A percentile compares a stretch with the other conserved stretches of the same genome.
phyloP scores from a whole-genome alignment of 2,113 vertebrate species.

The Strix uralensis region DNA sequence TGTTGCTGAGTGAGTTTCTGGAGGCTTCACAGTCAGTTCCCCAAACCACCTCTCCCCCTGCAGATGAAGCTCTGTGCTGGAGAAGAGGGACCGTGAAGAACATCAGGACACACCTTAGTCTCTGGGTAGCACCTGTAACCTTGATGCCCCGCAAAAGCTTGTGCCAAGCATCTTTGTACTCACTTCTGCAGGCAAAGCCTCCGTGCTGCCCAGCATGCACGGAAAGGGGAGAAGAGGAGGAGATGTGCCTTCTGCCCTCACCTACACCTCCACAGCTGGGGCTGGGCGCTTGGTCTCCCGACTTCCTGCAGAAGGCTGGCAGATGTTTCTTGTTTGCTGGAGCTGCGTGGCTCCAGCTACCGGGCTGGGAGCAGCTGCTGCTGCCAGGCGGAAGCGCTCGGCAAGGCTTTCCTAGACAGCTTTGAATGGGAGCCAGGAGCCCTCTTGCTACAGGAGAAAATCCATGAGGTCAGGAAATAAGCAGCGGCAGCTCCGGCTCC shows the following conservation, averaged over 20 bases:
- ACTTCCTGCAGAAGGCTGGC: not conserved
- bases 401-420: slow-evolving; percentile 55
- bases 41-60: not conserved
- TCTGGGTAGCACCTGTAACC: not conserved
- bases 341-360: not conserved
- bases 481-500: not conserved
- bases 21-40: not conserved
- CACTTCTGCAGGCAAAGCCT: not conserved
- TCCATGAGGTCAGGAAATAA: slow-evolving; percentile 39
- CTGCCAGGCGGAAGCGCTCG: slow-evolving; percentile 45
- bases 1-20: not conserved
- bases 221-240: not conserved
- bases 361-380: slow-evolving; percentile 34
- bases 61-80: not conserved
- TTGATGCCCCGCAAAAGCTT: not conserved
- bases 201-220: not conserved
- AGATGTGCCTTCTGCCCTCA: not conserved
- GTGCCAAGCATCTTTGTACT: not conserved
- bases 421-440: slow-evolving; percentile 49
- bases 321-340: slow-evolving; percentile 37
- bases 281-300: not conserved
- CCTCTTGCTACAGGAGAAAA: slow-evolving; percentile 15
- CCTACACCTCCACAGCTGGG: fast-evolving
- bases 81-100: not conserved
- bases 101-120: not conserved